Conservation (phyloP, 1,140 invertebrate genomes). For the Pectinophora gossypiella region DNA sequence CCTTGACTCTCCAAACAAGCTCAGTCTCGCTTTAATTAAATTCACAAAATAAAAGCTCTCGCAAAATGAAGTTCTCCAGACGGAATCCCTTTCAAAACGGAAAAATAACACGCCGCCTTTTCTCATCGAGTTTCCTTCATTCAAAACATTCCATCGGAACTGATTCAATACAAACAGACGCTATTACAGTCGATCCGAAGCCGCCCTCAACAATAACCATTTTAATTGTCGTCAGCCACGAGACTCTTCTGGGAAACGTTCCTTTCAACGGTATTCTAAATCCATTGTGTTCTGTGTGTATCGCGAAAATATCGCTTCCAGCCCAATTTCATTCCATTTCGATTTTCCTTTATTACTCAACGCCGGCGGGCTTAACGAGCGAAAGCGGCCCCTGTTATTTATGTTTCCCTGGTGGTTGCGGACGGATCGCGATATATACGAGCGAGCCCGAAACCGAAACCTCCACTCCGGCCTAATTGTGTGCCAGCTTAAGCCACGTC, state of each 20-base stretch:
- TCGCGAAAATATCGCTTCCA: constrained; percentile 69
- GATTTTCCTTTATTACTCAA: constrained; percentile 74
- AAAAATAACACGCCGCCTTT: constrained; percentile 48
- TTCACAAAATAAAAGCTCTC: constrained; percentile 44
- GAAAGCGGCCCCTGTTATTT: constrained; percentile 65
- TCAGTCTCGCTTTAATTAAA: constrained; percentile 41
- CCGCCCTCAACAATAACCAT: constrained; percentile 54
- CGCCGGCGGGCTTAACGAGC: constrained; percentile 69
- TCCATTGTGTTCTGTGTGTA: constrained; percentile 61
- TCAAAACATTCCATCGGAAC: constrained; percentile 52
- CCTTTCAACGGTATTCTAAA: constrained; percentile 62
- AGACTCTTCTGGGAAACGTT: constrained; percentile 48
- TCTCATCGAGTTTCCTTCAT: constrained; percentile 49
- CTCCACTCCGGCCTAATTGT: constrained; percentile 64
- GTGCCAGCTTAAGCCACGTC: constrained; percentile 56
- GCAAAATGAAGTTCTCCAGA: constrained; percentile 41
- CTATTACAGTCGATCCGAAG: constrained; percentile 39
- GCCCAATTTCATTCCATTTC: constrained; percentile 73
- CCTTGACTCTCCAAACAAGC: constrained; percentile 12
- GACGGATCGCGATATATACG: constrained; percentile 67
- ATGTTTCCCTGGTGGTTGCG: constrained; percentile 69
- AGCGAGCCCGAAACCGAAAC: constrained; percentile 57
- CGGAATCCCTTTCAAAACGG: constrained; percentile 36
- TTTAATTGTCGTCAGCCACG: constrained; percentile 60
- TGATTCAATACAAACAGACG: constrained; percentile 51